These are phyloP conservation scores for Myiopsitta monachus DNA, from an alignment of 2,113 vertebrate genomes.

Conservation along the genomic window DNA sequence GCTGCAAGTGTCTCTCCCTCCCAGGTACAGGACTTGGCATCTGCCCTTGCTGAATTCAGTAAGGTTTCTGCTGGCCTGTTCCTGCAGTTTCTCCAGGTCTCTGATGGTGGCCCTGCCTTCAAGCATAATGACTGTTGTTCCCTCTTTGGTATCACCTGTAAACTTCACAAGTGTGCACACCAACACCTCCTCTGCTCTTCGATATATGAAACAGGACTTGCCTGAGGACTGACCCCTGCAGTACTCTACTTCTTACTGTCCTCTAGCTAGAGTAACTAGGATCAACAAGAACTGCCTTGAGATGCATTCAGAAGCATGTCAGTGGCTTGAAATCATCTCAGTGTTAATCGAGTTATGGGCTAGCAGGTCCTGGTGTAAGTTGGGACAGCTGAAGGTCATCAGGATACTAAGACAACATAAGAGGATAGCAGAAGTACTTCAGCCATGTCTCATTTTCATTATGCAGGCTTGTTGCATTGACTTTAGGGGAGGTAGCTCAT, in stretches of 20 bases:
- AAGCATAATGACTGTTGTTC: fast-evolving
- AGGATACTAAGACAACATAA: neutral
- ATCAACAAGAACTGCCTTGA: neutral
- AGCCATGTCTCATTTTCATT: neutral
- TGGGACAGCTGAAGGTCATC: neutral
- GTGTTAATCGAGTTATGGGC: neutral
- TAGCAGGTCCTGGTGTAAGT: neutral
- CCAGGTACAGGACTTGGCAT: neutral
- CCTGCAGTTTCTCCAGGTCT: neutral
- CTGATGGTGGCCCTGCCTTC: neutral
- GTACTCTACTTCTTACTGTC: neutral
- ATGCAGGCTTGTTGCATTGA: neutral
- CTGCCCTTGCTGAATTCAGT: neutral
- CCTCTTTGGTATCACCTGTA: neutral
- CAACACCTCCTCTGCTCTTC: neutral
- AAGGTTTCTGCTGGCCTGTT: neutral
- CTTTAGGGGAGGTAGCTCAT: neutral
- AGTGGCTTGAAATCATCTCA: neutral
- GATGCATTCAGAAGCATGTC: neutral
- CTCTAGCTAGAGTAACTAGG: neutral
- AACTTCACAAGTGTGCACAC: neutral
- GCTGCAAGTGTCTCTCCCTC: neutral
- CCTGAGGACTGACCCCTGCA: neutral
- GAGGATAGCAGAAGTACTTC: neutral
- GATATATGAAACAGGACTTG: neutral